These are phyloP conservation scores for Cyprinella venusta DNA, from an alignment of 2,797 vertebrate genomes.

Conservation along the genomic window DNA sequence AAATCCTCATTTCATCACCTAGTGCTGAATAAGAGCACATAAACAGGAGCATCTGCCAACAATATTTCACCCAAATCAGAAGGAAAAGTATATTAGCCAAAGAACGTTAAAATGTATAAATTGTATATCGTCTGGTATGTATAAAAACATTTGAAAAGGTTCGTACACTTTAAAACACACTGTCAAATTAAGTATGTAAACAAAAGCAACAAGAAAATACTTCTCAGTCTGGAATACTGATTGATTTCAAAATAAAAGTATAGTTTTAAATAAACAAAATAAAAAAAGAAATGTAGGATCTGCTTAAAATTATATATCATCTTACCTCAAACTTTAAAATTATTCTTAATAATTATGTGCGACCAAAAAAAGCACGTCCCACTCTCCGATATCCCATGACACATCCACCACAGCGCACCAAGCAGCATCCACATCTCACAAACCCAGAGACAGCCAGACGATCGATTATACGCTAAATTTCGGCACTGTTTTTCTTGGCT, in stretches of 20 bases:
- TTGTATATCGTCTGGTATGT: not conserved
- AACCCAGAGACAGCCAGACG: not conserved
- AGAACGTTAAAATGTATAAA: not conserved
- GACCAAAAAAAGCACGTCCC: not conserved
- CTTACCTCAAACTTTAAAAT: not conserved
- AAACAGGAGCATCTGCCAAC: slow-evolving; percentile 5
- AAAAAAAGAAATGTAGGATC: not conserved
- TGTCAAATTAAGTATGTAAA: not conserved
- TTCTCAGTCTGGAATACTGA: not conserved
- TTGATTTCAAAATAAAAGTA: not conserved
- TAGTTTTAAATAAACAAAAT: not conserved
- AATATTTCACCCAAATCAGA: slow-evolving; percentile 9
- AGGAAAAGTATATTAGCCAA: not conserved
- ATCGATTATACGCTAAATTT: not conserved
- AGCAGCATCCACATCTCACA: not conserved
- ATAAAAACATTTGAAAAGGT: not conserved
- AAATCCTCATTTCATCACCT: slow-evolving; percentile 31
- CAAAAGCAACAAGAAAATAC: not conserved
- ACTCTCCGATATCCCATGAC: not conserved
- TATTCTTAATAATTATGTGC: not conserved
- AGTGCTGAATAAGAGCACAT: not conserved
- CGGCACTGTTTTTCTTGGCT: not conserved
- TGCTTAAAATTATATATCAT: not conserved
- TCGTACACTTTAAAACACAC: not conserved
- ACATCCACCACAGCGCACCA: not conserved